Conservation (phyloP, 1,140 invertebrate genomes). For the Grapholita molesta region DNA sequence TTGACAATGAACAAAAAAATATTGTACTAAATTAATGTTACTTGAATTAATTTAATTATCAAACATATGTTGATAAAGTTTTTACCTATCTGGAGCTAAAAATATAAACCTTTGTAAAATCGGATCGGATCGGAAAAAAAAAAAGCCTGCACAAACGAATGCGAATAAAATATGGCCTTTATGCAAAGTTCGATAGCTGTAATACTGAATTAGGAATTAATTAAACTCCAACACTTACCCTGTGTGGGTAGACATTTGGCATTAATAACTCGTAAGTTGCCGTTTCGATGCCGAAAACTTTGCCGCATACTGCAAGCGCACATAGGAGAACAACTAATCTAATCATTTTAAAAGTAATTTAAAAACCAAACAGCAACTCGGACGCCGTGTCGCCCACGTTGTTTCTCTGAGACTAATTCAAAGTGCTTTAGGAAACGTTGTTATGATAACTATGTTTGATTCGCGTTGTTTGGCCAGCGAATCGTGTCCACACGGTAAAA, state of each 20-base stretch:
- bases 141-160: background rate
- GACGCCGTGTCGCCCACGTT: background rate
- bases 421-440: background rate
- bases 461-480: constrained; percentile 22
- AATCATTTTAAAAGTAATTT: constrained; percentile 34
- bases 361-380: constrained; percentile 17
- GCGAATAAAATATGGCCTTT: background rate
- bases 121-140: background rate
- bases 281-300: constrained; percentile 43
- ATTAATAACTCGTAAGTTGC: constrained; percentile 67
- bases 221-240: constrained; percentile 43
- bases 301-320: constrained; percentile 33
- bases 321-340: constrained; percentile 34
- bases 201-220: background rate
- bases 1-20: too few relatives aligned
- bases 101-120: too few relatives aligned
- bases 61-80: too few relatives aligned
- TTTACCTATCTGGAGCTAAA: too few relatives aligned
- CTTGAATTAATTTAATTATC: too few relatives aligned
- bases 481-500: constrained; percentile 23
- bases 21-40: too few relatives aligned
- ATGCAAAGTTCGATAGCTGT: background rate
- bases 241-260: constrained; percentile 64
- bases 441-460: constrained; percentile 2
- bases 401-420: background rate